These are phyloP conservation scores for Apis mellifera DNA, from an alignment of 1,140 invertebrate genomes.

Conservation along the genomic window Amel_HAv3.1 CM009944.2:7240501-7241000, in stretches of 20 bases:
- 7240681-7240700: background rate
- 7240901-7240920: background rate
- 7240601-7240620: too few relatives aligned
- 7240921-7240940: too few relatives aligned
- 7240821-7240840: background rate
- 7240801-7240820: background rate
- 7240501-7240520: conserved; percentile 31
- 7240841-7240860: conserved; percentile 4
- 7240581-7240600: background rate
- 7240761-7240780: background rate
- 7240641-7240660: background rate
- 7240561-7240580: conserved; percentile 64
- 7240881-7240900: background rate
- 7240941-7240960: too few relatives aligned
- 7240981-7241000: too few relatives aligned
- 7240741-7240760: conserved; percentile 4
- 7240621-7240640: background rate
- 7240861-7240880: background rate
- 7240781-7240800: background rate
- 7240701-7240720: background rate
- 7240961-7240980: too few relatives aligned
- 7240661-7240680: background rate
- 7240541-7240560: conserved; percentile 18
- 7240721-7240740: background rate
- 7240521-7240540: conserved; percentile 60